These are phyloP conservation scores for Ctenodactylus gundi DNA, from an alignment of 2,113 vertebrate genomes.

Conservation along the genomic window DNA sequence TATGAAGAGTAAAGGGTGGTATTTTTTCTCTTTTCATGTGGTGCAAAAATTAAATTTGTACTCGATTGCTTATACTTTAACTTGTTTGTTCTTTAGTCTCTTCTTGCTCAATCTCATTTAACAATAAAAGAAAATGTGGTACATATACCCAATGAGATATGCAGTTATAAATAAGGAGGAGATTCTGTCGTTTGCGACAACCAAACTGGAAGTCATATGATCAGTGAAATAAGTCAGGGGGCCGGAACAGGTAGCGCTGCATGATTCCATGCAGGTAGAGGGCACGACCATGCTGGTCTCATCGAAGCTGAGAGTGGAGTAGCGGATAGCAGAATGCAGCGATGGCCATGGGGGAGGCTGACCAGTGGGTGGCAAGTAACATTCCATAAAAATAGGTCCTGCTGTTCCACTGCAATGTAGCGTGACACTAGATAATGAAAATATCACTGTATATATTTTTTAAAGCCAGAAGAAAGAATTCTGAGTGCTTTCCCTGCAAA, in stretches of 20 bases:
- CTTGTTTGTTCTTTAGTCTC: not conserved
- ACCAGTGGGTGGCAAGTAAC: not conserved
- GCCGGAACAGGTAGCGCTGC: not conserved
- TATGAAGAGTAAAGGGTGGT: not conserved
- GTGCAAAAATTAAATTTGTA: not conserved
- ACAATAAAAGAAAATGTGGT: not conserved
- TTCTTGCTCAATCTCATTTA: constrained; percentile 4
- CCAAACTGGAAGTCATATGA: not conserved
- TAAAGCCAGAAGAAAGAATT: not conserved
- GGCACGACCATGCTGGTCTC: not conserved
- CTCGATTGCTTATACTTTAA: not conserved
- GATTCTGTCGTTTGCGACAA: not conserved
- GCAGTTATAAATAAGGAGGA: not conserved
- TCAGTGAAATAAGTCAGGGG: not conserved
- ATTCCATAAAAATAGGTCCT: not conserved
- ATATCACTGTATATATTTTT: not conserved
- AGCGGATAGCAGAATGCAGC: not conserved
- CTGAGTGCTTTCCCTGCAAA: not conserved
- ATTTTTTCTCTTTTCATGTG: not conserved
- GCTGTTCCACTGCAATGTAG: not conserved
- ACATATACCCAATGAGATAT: not conserved
- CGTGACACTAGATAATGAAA: not conserved
- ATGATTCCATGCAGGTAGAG: not conserved
- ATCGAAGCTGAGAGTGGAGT: not conserved
- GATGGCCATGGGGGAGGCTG: too few relatives aligned